Evolutionary conservation across 92 coral and sea anemone species (phyloP).

Genomic region (Porites divaricata): DNA sequence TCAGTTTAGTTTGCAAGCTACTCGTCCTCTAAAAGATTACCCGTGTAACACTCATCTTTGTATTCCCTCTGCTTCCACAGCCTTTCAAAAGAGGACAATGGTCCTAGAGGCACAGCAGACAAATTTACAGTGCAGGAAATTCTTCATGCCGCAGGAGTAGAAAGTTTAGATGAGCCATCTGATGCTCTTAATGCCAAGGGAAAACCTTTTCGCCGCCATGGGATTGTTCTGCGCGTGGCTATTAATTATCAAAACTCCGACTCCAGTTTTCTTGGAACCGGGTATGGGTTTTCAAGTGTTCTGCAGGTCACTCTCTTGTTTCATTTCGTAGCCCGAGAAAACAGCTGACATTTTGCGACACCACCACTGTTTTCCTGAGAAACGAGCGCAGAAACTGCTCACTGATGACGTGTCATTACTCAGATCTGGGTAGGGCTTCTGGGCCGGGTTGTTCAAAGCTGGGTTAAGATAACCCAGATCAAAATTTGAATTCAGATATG

Average conservation of each 20-base stretch:
- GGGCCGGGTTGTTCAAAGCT: too few relatives aligned
- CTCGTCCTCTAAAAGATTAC: too few relatives aligned
- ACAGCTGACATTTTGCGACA: too few relatives aligned
- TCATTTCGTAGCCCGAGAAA: too few relatives aligned
- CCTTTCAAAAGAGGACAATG: slow-evolving; percentile 29
- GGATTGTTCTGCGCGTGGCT: slow-evolving; percentile 89
- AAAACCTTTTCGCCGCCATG: slow-evolving; percentile 90
- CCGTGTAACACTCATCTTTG: too few relatives aligned
- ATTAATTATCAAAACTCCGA: slow-evolving; percentile 83
- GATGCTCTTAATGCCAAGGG: slow-evolving; percentile 98
- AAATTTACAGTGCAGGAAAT: slow-evolving; percentile 82
- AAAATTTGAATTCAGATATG: too few relatives aligned
- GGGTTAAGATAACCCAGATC: too few relatives aligned
- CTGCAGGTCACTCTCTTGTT: neutral
- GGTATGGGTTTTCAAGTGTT: slow-evolving; percentile 46
- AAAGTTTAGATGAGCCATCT: slow-evolving; percentile 72
- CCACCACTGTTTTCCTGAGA: too few relatives aligned
- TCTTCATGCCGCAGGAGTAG: slow-evolving; percentile 86
- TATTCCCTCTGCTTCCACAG: slow-evolving; percentile 20
- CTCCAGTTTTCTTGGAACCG: slow-evolving; percentile 86
- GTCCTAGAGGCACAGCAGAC: slow-evolving; percentile 70
- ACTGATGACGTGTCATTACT: too few relatives aligned
- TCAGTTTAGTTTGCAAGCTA: too few relatives aligned
- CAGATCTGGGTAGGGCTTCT: too few relatives aligned
- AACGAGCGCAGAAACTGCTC: too few relatives aligned